Percentiles rank a stretch among this genome's conserved stretches.
phyloP scores from a whole-genome alignment of 1,140 invertebrate genomes.

The Aphaenogaster floridana region DNA sequence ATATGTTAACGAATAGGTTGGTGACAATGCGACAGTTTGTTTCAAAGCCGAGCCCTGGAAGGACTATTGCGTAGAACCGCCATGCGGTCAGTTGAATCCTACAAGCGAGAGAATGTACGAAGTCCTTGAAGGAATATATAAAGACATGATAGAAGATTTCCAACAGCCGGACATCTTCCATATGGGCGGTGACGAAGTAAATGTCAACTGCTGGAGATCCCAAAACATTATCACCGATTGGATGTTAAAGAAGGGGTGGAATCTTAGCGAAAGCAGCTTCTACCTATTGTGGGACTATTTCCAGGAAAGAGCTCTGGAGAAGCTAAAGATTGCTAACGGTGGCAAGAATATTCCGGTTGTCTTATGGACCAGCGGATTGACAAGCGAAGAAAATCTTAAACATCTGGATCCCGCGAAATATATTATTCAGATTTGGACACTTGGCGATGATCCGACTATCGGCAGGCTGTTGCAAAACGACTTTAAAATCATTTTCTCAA shows the following conservation, averaged over 20 bases:
- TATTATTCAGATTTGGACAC: slow-evolving; percentile 95
- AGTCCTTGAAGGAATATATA: slow-evolving; percentile 90
- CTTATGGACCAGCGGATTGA: slow-evolving; percentile 94
- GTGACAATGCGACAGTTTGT: slow-evolving; percentile 85
- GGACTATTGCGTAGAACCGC: slow-evolving; percentile 93
- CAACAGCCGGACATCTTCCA: slow-evolving; percentile 92
- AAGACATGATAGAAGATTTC: slow-evolving; percentile 90
- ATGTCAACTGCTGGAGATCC: slow-evolving; percentile 92
- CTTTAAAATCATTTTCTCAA: slow-evolving; percentile 93
- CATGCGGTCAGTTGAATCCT: slow-evolving; percentile 95
- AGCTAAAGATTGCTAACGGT: slow-evolving; percentile 84
- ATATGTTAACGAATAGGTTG: slow-evolving; percentile 77
- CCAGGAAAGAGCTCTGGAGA: slow-evolving; percentile 89
- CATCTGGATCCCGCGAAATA: slow-evolving; percentile 91
- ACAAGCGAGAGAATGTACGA: slow-evolving; percentile 92
- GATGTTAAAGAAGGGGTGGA: slow-evolving; percentile 89
- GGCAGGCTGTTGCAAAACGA: slow-evolving; percentile 90
- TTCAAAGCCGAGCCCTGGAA: slow-evolving; percentile 92
- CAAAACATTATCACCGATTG: slow-evolving; percentile 90
- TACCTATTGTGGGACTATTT: slow-evolving; percentile 93
- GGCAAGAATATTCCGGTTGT: slow-evolving; percentile 89
- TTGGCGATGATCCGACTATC: slow-evolving; percentile 88
- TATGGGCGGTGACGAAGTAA: slow-evolving; percentile 96
- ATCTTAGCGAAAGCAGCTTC: slow-evolving; percentile 88
- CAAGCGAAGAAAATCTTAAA: slow-evolving; percentile 89